Percentiles rank a stretch among this genome's conserved stretches.
These are phyloP conservation scores for Schizopygopsis malacanthus DNA, from an alignment of 2,797 vertebrate species.

Conservation along the genomic window DNA sequence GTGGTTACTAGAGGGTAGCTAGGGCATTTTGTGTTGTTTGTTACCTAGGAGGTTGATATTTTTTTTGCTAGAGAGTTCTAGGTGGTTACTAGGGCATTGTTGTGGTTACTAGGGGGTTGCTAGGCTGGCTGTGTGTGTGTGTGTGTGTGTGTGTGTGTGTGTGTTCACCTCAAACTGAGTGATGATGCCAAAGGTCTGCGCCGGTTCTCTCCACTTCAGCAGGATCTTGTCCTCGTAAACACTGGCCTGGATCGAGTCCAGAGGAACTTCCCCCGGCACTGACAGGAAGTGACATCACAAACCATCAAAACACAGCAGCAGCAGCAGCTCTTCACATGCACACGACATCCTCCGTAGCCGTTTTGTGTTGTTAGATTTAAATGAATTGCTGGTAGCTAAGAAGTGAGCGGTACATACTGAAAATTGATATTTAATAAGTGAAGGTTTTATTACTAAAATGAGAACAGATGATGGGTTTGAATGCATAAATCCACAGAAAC, in stretches of 20 bases:
- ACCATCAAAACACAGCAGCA: not conserved
- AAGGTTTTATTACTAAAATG: not conserved
- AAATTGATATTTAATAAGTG: not conserved
- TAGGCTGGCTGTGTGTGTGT: too few species aligned
- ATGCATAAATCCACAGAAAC: not conserved
- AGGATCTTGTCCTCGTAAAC: slow-evolving; percentile 98
- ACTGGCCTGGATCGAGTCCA: slow-evolving; percentile 95
- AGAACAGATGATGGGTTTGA: not conserved
- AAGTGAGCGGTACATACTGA: not conserved
- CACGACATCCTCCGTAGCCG: not conserved
- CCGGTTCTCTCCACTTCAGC: slow-evolving; percentile 94
- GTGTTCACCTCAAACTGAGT: slow-evolving; percentile 90
- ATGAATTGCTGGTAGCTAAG: not conserved
- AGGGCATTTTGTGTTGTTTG: not conserved
- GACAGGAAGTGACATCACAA: slow-evolving; percentile 56
- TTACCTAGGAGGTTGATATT: not conserved
- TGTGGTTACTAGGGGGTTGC: not conserved
- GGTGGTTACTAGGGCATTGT: not conserved
- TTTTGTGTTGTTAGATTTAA: not conserved
- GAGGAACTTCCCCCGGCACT: slow-evolving; percentile 93
- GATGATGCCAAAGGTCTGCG: slow-evolving; percentile 94
- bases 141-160: not conserved
- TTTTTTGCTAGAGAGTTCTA: not conserved
- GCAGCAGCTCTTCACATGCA: not conserved
- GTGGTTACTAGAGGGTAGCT: not conserved